phyloP scores from a whole-genome alignment of 2,113 vertebrate species.

The Platichthys stellatus region DNA sequence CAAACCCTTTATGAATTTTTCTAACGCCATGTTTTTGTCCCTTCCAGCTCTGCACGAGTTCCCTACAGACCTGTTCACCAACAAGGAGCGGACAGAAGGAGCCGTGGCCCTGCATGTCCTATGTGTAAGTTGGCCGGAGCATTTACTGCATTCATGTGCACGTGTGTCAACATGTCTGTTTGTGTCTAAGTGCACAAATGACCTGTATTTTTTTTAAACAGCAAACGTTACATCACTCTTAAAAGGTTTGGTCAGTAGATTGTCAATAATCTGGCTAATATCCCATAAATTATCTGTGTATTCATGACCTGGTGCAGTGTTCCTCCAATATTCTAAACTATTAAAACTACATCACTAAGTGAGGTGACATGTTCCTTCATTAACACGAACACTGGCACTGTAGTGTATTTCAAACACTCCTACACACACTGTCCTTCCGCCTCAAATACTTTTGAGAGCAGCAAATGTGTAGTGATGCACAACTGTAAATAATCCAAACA shows the following conservation, averaged over 20 bases:
- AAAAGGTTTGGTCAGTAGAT: no score
- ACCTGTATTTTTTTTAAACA: neutral
- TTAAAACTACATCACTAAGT: no score
- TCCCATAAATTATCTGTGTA: no score
- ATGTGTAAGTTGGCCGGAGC: slow-evolving; percentile 87
- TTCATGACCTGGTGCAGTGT: no score
- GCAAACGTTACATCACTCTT: neutral
- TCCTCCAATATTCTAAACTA: no score
- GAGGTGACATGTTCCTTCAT: no score
- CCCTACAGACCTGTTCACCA: slow-evolving; percentile 90
- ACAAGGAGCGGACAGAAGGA: slow-evolving; percentile 88
- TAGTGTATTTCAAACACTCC: neutral
- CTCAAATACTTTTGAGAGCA: no score
- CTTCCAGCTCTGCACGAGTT: slow-evolving; percentile 91
- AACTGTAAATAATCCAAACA: no score
- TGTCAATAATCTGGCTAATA: no score
- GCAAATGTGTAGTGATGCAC: no score
- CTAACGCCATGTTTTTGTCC: slow-evolving; percentile 59
- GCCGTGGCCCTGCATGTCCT: slow-evolving; percentile 91
- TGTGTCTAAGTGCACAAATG: neutral
- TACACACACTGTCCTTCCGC: no score
- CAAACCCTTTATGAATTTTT: neutral
- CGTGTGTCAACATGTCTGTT: neutral
- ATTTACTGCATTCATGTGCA: neutral
- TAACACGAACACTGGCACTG: neutral